Evolutionary conservation across 2,888 invertebrate species (phyloP), one percentile per base, ranked within the genome.

Genomic region (Endomychus coccineus): DNA sequence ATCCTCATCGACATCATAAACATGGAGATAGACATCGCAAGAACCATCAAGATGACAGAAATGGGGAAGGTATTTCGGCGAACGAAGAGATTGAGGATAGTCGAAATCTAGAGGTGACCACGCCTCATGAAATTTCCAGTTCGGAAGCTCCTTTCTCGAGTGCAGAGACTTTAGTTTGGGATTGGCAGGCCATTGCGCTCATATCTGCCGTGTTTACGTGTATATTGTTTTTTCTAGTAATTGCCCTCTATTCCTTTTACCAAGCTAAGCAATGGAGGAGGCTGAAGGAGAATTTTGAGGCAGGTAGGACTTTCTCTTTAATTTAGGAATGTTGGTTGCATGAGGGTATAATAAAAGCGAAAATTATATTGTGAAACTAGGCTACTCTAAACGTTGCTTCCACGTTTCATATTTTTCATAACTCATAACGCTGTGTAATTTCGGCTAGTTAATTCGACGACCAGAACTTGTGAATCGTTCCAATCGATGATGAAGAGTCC

Each of bases 211-310:
- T 81, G 21, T 74, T 79, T 59, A 80, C 83, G 45, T 86, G 85
- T 70, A 71, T 84, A 40, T 70, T 85, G 58, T 86, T 86, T 71
- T 84, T 86, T 70, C 69, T 82, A 52, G 80, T 81, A 47, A 83
- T 84, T 59, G 76, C 83, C 50, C 74, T 78, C 55, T 78, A 84
- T 61, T 80, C 83, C 49, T 67, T 85, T 52, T 77, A 84, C 55
- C 84, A 85, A 60, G 80, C 83, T 51, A 76, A 77, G 56, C 85
- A 85, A 62, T 86, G 85, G 85, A 76, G 77, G 61, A 73, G 78
- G 57, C 75, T 86, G 59, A 84, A 85, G 66, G 77, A 75, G 56
- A 80, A 80, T 55, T 77, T 84, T 51, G 80, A 81, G 61, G 79
- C 82, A 68, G 85, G 85, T 85, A 63, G 74, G 74, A 32, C 14